Conservation (phyloP, 2,113 vertebrate genomes). For the Mesembrinibis cayennensis region DNA sequence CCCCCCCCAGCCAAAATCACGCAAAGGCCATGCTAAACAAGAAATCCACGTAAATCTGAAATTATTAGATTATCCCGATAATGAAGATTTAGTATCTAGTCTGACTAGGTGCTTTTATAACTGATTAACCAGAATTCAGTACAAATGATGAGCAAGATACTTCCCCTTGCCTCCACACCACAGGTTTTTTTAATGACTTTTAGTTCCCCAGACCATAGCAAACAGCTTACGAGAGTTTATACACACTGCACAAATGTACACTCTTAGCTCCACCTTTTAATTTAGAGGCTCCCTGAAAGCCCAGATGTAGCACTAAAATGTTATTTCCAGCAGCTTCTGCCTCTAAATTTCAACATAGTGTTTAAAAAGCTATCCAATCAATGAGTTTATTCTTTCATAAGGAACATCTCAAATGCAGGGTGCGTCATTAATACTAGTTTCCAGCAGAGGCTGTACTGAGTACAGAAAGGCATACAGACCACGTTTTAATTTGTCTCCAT, state of each 20-base stretch:
- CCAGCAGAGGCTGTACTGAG: neutral
- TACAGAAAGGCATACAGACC: neutral
- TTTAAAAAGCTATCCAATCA: neutral
- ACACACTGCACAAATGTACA: neutral
- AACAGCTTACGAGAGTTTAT: neutral
- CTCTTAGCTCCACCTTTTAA: neutral
- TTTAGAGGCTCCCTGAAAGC: neutral
- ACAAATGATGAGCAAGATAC: neutral
- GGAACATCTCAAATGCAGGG: neutral
- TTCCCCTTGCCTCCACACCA: neutral
- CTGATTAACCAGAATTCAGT: neutral
- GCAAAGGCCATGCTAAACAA: neutral
- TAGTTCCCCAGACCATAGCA: neutral
- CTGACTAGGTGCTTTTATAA: neutral
- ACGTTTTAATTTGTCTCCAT: neutral
- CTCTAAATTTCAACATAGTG: neutral
- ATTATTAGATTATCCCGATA: neutral
- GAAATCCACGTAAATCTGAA: neutral
- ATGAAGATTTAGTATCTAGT: neutral
- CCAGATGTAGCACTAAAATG: neutral
- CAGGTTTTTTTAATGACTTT: neutral
- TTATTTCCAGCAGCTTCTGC: neutral
- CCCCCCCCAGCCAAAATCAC: fast-evolving
- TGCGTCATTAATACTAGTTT: neutral
- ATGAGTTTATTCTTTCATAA: neutral